A percentile compares a stretch with the other conserved stretches of the same genome.
Evolutionary conservation across 2,797 vertebrate genomes (phyloP).

Genomic region (Enteromius mattozi): DNA sequence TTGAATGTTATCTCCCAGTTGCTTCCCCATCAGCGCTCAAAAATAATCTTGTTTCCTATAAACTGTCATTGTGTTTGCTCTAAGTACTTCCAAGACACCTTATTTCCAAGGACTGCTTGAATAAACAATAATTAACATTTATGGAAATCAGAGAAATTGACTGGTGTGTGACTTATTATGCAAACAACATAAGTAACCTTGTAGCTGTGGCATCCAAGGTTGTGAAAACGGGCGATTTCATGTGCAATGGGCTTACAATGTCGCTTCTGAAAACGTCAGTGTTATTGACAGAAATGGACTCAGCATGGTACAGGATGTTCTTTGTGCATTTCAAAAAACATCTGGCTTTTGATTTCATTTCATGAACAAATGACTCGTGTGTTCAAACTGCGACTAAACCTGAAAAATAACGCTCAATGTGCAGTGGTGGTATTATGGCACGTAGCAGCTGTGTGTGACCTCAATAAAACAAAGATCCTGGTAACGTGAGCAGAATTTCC

Average conservation of each 20-base stretch:
- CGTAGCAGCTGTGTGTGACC: neutral
- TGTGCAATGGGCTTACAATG: neutral
- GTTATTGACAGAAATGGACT: neutral
- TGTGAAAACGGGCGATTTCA: neutral
- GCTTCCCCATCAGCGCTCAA: neutral
- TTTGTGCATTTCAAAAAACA: neutral
- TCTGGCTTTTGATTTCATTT: neutral
- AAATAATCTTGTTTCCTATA: neutral
- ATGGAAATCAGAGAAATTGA: constrained; percentile 38
- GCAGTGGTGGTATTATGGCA: constrained; percentile 1
- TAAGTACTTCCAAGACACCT: constrained; percentile 21
- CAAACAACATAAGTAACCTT: constrained; percentile 39
- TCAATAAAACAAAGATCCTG: constrained; percentile 42
- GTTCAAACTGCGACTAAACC: neutral
- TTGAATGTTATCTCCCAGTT: neutral
- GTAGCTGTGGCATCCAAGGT: neutral
- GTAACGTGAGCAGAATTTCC: constrained; percentile 10
- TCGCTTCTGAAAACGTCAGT: neutral
- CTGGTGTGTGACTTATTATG: constrained; percentile 42
- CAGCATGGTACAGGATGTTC: neutral
- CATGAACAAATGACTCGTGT: neutral
- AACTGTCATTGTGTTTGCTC: constrained; percentile 18
- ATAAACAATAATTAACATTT: constrained; percentile 50
- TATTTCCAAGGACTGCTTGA: constrained; percentile 32
- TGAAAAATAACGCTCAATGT: neutral